Base-by-base conservation (phyloP, 1,140 invertebrate species). In the Augochlora pura region DNA sequence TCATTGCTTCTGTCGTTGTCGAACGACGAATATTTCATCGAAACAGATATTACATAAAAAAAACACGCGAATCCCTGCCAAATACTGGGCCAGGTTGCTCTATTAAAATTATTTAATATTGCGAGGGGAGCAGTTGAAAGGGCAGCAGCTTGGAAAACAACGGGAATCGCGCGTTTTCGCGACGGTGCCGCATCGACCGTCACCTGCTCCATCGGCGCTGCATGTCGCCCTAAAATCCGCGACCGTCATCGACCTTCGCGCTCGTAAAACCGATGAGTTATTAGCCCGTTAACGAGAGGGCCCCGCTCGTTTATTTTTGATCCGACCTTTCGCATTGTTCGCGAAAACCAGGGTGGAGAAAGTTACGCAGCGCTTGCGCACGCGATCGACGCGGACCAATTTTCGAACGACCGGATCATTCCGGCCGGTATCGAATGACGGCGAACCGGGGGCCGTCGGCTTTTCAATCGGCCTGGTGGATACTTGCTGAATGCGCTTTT, bases 251-350 rank as follows among this genome's bases (percentile, higher is more conserved):
- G 74, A 69, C 72, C 81, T 77, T 77, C 73, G 67, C 65, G 67
- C 42, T 84, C 81, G 74, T 87, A 87, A 88, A 88, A 77, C 79
- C 78, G 86, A 88, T 73, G 86, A 87, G 84, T 87, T 87, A 87
- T 88, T 87, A 87, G 79, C 74, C 78, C 86, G 85, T 86, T 87
- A 86, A 87, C 77, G 80, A 87, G 71, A 82, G 39, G 74, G 21
- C 66, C 66, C 66, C 66, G 70, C 80, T 67, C 75, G 69, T 80
- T 77, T 87, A 86, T 80, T 86, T 86, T 79, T 80, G 82, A 86
- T 80, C 69, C 54, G 60, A n/a, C 5, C 18, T 21, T 27, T 10
- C 65, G 80, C 52, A 83, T 75, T 84, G 81, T 84, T 68, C 65
- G n/a, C 52, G 9, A 9, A 7, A 68, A 68, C 67, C n/a, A 57